Percentiles rank a stretch among this genome's conserved stretches.
Evolutionary conservation across 2,113 vertebrate species (phyloP).

Genomic region (Carettochelys insculpta): DNA sequence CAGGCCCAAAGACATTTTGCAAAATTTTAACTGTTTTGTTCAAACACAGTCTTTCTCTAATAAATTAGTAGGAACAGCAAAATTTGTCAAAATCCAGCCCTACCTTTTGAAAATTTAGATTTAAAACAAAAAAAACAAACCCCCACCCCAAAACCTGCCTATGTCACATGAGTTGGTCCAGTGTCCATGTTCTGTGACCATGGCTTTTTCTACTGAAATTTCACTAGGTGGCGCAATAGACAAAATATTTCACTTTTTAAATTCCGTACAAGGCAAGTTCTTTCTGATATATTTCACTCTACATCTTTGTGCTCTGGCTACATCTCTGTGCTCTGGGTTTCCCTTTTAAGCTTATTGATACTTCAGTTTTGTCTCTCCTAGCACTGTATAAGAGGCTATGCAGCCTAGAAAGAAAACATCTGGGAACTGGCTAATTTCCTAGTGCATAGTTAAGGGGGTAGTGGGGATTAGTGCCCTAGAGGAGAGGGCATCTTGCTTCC

Average conservation of each 20-base stretch:
- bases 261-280: neutral
- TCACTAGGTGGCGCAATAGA: conserved; percentile 73
- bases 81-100: neutral
- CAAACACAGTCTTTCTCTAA: neutral
- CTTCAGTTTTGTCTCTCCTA: neutral
- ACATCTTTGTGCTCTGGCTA: too few species aligned
- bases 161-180: fast-evolving
- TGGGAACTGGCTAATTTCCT: neutral
- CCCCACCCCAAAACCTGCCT: neutral
- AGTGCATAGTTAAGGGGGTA: neutral
- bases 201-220: conserved; percentile 25
- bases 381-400: neutral
- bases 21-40: neutral
- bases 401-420: neutral
- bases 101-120: neutral
- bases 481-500: neutral
- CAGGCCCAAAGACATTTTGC: neutral
- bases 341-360: neutral
- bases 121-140: too few species aligned
- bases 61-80: neutral
- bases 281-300: neutral
- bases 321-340: neutral
- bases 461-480: neutral
- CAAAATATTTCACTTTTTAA: conserved; percentile 47
- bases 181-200: fast-evolving